Evolutionary conservation across 2,888 invertebrate species (phyloP), one percentile per base, ranked within the genome.

Genomic region (Harpagoxenus sublaevis): DNA sequence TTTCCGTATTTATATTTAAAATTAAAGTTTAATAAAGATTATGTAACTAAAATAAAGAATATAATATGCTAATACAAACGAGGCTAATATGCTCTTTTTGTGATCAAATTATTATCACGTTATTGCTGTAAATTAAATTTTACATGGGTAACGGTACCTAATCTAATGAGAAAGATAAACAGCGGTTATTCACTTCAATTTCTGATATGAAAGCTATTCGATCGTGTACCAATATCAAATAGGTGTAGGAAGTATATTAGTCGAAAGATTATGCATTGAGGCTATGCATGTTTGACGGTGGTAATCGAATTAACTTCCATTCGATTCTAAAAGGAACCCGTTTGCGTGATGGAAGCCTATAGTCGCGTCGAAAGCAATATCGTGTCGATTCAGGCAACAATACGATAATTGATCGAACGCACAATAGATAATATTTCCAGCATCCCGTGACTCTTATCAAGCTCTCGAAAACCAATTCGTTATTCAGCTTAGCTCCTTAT

Each of bases 221-320:
- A 77, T 51, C 53, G 57, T 53, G 53, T n/a, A 57, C 66, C 70
- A 78, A 77, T 77, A 66, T 42, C n/a, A 31, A 31, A 73, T 63
- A 79, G 73, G 3, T 60, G 60, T 48, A 57, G 71, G 71, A 79
- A 79, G 71, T 48, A 60, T 48, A 73, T 60, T 81, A 79, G 60
- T 28, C 60, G 48, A 23, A 35, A 73, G 60, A 81, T 81, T 78
- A 78, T 78, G 71, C 78, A 70, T 78, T 48, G 79, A 51, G 73
- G 73, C 23, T 79, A 35, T 66, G 78, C 71, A 66, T 57, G 79
- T 79, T 79, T 60, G 35, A 42, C 48, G 60, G 48, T 45, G 63
- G 77, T 65, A 55, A 78, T 82, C 65, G 78, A 78, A 78, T 82
- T 62, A 78, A 82, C 78, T 82, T 77, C 75, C 28, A 65, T 65